Evolutionary conservation across 2,797 vertebrate species (phyloP).

Genomic region (Chiloscyllium punctatum): DNA sequence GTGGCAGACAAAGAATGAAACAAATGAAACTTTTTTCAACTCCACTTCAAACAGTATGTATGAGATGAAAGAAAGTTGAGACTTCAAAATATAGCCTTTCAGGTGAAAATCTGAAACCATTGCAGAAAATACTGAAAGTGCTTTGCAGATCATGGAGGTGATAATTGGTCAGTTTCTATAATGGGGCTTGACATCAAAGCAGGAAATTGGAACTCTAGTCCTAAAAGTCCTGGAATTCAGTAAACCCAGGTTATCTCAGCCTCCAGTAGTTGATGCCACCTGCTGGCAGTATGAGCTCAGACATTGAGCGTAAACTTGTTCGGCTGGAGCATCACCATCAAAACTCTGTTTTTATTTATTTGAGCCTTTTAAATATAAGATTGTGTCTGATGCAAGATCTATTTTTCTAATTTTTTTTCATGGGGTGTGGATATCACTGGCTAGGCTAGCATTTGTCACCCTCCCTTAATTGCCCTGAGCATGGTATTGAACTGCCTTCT

Average conservation of each 20-base stretch:
- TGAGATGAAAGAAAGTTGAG: neutral
- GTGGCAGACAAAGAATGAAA: slow-evolving; percentile 51
- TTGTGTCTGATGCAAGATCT: too few species aligned
- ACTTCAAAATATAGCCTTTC: neutral
- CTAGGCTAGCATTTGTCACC: too few species aligned
- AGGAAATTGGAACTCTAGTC: neutral
- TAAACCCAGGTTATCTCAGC: neutral
- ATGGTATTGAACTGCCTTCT: too few species aligned
- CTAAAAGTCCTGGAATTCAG: neutral
- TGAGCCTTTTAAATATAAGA: neutral
- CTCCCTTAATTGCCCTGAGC: too few species aligned
- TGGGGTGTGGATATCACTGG: too few species aligned
- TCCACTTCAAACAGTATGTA: slow-evolving; percentile 57
- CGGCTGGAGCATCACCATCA: neutral
- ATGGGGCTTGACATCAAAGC: too few species aligned
- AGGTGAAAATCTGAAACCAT: neutral
- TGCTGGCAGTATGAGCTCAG: neutral
- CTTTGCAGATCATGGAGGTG: neutral
- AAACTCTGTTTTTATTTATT: neutral
- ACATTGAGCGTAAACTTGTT: too few species aligned
- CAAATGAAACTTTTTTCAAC: slow-evolving; percentile 55
- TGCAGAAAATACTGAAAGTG: neutral
- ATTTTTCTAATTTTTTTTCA: neutral
- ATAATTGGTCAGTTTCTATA: neutral
- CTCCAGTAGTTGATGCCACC: neutral